These are phyloP conservation scores for Drosophila monieri DNA, from an alignment of 2,888 invertebrate genomes.

Conservation along the genomic window DNA sequence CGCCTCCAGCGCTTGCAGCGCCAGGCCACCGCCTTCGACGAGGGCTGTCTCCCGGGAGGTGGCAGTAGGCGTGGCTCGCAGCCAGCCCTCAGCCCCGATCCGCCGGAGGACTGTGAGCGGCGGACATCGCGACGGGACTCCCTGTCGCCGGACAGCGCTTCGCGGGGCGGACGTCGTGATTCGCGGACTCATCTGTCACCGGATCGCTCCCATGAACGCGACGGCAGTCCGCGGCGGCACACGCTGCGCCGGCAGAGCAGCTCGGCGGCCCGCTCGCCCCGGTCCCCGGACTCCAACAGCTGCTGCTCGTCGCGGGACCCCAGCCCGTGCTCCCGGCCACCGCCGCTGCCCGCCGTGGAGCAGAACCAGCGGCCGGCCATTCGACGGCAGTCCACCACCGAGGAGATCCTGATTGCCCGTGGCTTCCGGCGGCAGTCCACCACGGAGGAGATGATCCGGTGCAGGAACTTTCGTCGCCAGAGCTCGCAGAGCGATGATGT, in stretches of 20 bases:
- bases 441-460: conserved; percentile 96
- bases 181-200: conserved; percentile 92
- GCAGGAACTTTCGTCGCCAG: conserved; percentile 94
- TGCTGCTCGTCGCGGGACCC: conserved; percentile 93
- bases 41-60: conserved; percentile 90
- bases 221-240: conserved; percentile 90
- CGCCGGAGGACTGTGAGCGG: conserved; percentile 88
- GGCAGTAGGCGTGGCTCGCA: conserved; percentile 91
- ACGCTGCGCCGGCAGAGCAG: conserved; percentile 92
- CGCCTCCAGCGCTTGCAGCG: conserved; percentile 89
- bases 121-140: conserved; percentile 91
- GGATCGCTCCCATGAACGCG: conserved; percentile 91
- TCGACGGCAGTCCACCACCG: conserved; percentile 94
- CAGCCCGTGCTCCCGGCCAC: conserved; percentile 89
- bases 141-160: conserved; percentile 95
- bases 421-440: conserved; percentile 95
- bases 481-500: conserved; percentile 95
- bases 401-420: conserved; percentile 94
- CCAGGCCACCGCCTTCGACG: conserved; percentile 95
- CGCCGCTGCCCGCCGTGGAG: conserved; percentile 85
- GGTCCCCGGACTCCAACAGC: conserved; percentile 90
- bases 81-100: conserved; percentile 92
- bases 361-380: conserved; percentile 89
- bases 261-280: conserved; percentile 87
- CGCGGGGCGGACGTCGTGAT: conserved; percentile 88